Base-by-base conservation (phyloP, 2,797 vertebrate genomes). In the Bradypus variegatus region DNA sequence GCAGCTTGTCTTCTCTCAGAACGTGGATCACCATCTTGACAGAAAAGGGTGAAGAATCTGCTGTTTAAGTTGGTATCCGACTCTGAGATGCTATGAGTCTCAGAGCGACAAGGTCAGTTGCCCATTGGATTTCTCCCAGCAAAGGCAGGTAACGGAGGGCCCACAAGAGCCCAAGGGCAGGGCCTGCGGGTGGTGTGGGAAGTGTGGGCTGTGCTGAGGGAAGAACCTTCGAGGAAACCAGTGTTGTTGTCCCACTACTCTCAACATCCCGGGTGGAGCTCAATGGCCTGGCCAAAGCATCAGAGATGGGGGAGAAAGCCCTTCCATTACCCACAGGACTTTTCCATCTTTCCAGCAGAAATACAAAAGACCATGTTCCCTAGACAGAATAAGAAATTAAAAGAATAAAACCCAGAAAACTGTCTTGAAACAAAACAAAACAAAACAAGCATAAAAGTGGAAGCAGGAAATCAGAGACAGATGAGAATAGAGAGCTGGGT, bases 381-480 rank as follows among this genome's bases (percentile, higher is more conserved):
- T 31, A 38, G 91, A 31, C 48, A 87, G 70, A 45, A 64, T 72
- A 69, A 78, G 21, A 70, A 67, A 89, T 78, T 48, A 10, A 50
- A 88, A 82, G 6, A 72, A 29, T 80, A 80, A 91, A 89, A 84
- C 12, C 5, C 64, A 6, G 13, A 2, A 53, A 19, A 33, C n/a
- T 64, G 9, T 87, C 13, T 89, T n/a, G 6, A 86, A 25, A 70
- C 58, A 92, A 6, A 53, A 70, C 12, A 31, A 16, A 88, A 62
- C 31, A 53, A 79, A 12, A 13, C 3, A 21, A 38, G 79, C 62
- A 36, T 55, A 33, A 41, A 91, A 8, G 31, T n/a, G 10, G 55
- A 86, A 87, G 31, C 29, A 58, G 13, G 62, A 38, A 80, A 92
- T 33, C 25, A 81, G 67, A 90, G 77, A 55, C 65, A 89, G 81